Evolutionary conservation across 2,113 vertebrate genomes (phyloP), one percentile per base, ranked within the genome.

Genomic region (Oreochromis niloticus): DNA sequence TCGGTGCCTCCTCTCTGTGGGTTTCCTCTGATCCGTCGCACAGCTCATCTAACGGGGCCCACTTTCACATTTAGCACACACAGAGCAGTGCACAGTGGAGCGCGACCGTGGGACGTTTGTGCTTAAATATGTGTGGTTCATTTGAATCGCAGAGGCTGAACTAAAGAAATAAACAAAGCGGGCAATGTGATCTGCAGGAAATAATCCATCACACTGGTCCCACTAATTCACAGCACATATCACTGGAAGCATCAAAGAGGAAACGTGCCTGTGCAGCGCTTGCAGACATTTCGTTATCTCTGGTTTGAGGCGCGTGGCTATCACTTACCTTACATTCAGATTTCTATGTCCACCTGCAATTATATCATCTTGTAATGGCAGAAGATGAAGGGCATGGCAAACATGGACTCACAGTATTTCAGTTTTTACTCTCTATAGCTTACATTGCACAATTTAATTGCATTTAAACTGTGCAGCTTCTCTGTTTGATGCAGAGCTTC

Each of bases 21-120:
- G 83, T 39, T 87, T 59, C 54, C 48, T 91, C 55, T 84, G 88
- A 90, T 89, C 82, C 55, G 56, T 30, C 63, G 52, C 52, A 24
- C 43, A 50, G 68, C 75, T 88, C 75, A 57, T 66, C 48, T 30
- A 39, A 90, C 79, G 61, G 80, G 85, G 75, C 82, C 80, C 68
- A 78, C 81, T 89, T 93, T 85, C 9, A 78, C 66, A 85, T 80
- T 7, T 24, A 50, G 83, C 79, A 19, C 17, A 16, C 7, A 27
- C 54, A 80, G 66, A 83, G 63, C 30, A 12, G 11, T 17, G 73
- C 9, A n/a, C 41, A 48, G 14, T 54, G 17, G 14, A 59, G 50
- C 19, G 46, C 54, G 48, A 84, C 57, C 9, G 2, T 19, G 39
- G 78, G 63, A 56, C 46, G 7, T 24, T 36, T 89, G 66, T 36